Conservation (phyloP, 2,797 vertebrate species). For the Tiaroga cobitis region DNA sequence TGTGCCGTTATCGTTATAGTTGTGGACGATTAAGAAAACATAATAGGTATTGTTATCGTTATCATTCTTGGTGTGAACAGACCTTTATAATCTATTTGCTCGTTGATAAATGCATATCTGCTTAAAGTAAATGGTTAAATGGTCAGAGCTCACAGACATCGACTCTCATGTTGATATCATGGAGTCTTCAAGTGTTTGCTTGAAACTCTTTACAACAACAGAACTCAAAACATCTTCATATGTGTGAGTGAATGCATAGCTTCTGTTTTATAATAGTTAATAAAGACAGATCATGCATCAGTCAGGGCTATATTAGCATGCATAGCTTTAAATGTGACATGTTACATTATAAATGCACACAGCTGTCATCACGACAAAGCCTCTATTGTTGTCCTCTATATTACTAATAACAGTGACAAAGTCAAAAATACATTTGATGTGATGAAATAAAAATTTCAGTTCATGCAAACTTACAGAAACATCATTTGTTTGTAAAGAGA, state of each 20-base stretch:
- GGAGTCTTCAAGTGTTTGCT: background rate
- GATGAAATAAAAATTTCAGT: background rate
- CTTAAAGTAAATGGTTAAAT: too few relatives aligned
- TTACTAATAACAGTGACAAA: background rate
- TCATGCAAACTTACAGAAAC: background rate
- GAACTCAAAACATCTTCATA: background rate
- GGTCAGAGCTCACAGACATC: background rate
- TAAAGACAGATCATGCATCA: background rate
- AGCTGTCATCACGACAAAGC: constrained; percentile 3
- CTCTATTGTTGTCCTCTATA: background rate
- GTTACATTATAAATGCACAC: background rate
- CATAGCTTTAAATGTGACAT: background rate
- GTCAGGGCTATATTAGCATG: background rate
- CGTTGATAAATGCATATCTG: background rate
- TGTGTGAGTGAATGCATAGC: background rate
- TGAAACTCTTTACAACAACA: background rate
- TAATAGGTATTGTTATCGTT: background rate
- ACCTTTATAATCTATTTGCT: background rate
- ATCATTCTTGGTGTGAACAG: background rate
- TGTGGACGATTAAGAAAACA: background rate
- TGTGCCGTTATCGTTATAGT: background rate
- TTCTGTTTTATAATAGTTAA: background rate
- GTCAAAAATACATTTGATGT: background rate
- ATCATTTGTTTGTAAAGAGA: background rate
- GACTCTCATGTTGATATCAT: background rate